These are phyloP conservation scores for Plebejus melissa DNA, from an alignment of 2,888 invertebrate species.

Conservation along the genomic window DNA sequence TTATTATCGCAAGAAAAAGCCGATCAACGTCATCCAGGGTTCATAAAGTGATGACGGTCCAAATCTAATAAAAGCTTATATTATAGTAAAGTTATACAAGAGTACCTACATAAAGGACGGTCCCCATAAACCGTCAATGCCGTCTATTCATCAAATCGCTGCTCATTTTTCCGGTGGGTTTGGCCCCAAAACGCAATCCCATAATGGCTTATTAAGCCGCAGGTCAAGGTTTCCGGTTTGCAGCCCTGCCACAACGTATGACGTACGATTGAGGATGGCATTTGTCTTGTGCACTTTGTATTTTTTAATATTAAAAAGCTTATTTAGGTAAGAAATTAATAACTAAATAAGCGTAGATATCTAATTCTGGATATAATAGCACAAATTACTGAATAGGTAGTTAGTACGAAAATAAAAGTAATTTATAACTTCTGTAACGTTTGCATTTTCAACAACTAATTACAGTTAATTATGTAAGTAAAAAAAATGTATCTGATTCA, in stretches of 20 bases:
- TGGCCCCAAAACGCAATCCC: slow-evolving; percentile 1
- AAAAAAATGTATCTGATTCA: too few species aligned
- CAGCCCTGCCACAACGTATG: neutral
- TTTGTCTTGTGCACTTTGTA: neutral
- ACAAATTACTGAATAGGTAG: too few species aligned
- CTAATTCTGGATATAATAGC: too few species aligned
- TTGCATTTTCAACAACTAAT: too few species aligned
- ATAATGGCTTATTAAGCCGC: slow-evolving; percentile 5
- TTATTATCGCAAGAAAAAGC: too few species aligned
- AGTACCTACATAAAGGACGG: neutral
- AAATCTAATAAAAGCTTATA: neutral
- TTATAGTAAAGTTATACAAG: neutral
- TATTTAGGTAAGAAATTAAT: too few species aligned
- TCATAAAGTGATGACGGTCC: neutral
- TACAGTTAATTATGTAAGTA: too few species aligned
- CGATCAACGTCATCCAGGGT: neutral
- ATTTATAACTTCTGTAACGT: too few species aligned
- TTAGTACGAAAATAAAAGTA: too few species aligned
- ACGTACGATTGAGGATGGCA: neutral
- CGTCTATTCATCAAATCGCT: neutral
- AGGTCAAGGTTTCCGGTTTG: neutral
- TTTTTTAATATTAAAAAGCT: too few species aligned
- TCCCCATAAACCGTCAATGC: slow-evolving; percentile 5
- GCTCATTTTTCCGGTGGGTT: neutral
- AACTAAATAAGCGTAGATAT: too few species aligned